Conservation (phyloP, 2,888 invertebrate species). For the Nymphalis c-album region DNA sequence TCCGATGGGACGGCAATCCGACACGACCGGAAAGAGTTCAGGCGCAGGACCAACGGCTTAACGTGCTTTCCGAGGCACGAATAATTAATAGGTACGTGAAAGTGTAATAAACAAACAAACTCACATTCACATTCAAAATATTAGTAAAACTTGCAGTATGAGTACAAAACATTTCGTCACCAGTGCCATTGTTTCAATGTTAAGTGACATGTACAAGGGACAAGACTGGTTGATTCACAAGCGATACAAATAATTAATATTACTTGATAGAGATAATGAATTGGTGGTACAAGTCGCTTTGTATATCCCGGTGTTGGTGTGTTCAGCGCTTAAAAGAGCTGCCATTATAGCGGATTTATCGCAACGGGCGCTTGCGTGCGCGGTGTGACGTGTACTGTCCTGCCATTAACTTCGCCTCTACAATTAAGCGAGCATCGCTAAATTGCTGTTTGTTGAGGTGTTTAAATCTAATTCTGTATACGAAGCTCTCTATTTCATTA, state of each 20-base stretch:
- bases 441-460: slow-evolving; percentile 29
- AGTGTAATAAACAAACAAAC: too few species aligned
- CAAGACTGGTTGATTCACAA: too few species aligned
- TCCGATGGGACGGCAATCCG: too few species aligned
- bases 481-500: slow-evolving; percentile 22
- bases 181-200: too few species aligned
- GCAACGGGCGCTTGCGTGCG: slow-evolving; percentile 5
- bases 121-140: too few species aligned
- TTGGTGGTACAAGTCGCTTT: background rate
- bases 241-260: background rate
- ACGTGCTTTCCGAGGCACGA: too few species aligned
- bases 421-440: slow-evolving; percentile 28
- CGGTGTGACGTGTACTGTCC: slow-evolving; percentile 8
- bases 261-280: background rate
- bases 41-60: too few species aligned
- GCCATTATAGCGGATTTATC: slow-evolving; percentile 7
- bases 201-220: too few species aligned
- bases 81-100: too few species aligned
- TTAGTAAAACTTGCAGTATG: too few species aligned
- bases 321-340: background rate
- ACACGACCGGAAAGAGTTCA: too few species aligned
- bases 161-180: too few species aligned
- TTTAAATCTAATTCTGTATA: slow-evolving; percentile 25
- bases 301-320: background rate
- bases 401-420: slow-evolving; percentile 17